phyloP scores from a whole-genome alignment of 1,140 invertebrate species.

The Aphaenogaster floridana region DNA sequence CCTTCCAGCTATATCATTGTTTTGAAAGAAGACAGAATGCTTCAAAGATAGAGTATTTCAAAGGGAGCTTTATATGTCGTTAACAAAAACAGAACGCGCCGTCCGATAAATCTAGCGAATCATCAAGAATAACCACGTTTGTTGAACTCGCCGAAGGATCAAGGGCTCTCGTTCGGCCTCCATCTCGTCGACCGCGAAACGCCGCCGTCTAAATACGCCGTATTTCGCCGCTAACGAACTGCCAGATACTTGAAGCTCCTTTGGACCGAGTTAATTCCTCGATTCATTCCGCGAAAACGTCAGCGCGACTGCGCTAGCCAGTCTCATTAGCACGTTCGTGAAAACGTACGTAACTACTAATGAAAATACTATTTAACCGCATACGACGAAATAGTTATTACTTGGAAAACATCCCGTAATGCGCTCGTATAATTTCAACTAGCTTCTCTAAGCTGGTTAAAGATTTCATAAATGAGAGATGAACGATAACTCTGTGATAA shows the following conservation, averaged over 20 bases:
- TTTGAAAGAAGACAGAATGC: slow-evolving; percentile 33
- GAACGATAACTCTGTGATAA: neutral
- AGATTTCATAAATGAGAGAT: neutral
- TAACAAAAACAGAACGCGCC: slow-evolving; percentile 29
- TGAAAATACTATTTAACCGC: slow-evolving; percentile 23
- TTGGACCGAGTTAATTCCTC: slow-evolving; percentile 58
- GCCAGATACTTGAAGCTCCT: slow-evolving; percentile 57
- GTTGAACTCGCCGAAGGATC: slow-evolving; percentile 69
- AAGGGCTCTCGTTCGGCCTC: slow-evolving; percentile 54
- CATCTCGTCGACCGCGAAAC: slow-evolving; percentile 42
- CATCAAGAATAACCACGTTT: slow-evolving; percentile 63
- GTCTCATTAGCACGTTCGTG: slow-evolving; percentile 52
- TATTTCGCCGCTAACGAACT: slow-evolving; percentile 73
- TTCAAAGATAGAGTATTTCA: neutral
- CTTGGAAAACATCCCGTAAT: neutral
- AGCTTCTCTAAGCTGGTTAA: neutral
- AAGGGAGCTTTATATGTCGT: slow-evolving; percentile 24
- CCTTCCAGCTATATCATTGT: neutral
- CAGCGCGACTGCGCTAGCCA: slow-evolving; percentile 26
- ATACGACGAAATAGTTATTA: slow-evolving; percentile 32
- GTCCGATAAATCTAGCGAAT: slow-evolving; percentile 59
- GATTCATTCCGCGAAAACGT: slow-evolving; percentile 34
- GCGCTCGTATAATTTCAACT: neutral
- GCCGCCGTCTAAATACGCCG: slow-evolving; percentile 50
- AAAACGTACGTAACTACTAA: neutral